Percentiles rank a stretch among this genome's conserved stretches.
Evolutionary conservation across 2,113 vertebrate genomes (phyloP).

Genomic region (Phylloscopus trochilus): DNA sequence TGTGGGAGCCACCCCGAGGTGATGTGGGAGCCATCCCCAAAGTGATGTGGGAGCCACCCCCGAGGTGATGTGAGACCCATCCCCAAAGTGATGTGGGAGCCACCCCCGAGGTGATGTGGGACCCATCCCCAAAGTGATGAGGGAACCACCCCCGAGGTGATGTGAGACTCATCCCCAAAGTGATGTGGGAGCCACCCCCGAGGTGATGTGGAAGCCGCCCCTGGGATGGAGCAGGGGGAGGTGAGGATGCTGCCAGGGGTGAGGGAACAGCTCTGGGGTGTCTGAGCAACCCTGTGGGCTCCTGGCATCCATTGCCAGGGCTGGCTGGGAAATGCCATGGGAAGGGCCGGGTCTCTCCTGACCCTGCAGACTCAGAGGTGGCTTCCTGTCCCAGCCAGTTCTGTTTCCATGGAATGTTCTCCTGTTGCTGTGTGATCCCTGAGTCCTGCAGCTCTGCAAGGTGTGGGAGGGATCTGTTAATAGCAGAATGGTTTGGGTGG

Average conservation of each 20-base stretch:
- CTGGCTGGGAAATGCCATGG: background rate
- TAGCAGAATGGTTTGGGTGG: background rate
- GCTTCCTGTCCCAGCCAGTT: background rate
- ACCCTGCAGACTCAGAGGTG: background rate
- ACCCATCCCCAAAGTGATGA: rapidly evolving
- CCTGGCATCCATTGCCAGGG: rapidly evolving
- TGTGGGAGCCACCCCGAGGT: background rate
- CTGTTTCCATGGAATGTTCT: background rate
- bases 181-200: background rate
- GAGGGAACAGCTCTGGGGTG: background rate
- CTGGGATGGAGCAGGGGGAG: background rate
- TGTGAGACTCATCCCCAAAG: rapidly evolving
- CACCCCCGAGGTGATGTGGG: background rate
- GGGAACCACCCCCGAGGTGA: rapidly evolving
- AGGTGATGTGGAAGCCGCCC: background rate
- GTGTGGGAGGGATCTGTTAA: background rate
- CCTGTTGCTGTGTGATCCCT: rapidly evolving
- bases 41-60: background rate
- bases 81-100: no score
- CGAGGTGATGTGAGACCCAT: no score
- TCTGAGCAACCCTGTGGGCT: background rate
- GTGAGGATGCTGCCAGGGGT: rapidly evolving
- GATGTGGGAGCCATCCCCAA: background rate
- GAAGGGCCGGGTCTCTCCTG: rapidly evolving
- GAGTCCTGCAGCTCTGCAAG: background rate